Conservation (phyloP, 2,797 vertebrate genomes). For the Emys orbicularis region DNA sequence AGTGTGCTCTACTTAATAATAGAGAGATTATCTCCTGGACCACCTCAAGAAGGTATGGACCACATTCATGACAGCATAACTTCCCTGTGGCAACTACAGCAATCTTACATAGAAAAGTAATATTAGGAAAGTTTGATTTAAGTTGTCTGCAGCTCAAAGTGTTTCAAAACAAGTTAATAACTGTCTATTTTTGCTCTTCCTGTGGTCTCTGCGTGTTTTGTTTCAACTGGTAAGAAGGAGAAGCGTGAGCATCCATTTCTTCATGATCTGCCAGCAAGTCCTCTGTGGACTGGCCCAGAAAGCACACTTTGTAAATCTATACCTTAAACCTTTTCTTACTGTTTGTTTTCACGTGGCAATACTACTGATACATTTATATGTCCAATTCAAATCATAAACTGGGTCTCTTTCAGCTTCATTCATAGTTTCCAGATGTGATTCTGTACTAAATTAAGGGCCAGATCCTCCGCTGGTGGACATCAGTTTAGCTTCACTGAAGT, state of each 20-base stretch:
- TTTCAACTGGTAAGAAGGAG: background rate
- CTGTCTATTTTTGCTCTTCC: background rate
- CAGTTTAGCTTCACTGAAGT: too few species aligned
- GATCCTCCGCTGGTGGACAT: background rate
- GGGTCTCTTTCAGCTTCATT: background rate
- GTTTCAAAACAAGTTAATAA: background rate
- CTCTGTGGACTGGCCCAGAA: background rate
- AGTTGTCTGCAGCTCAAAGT: background rate
- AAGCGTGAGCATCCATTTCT: background rate
- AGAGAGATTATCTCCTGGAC: background rate
- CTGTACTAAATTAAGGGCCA: background rate
- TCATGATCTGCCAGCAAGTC: background rate
- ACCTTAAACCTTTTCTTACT: background rate
- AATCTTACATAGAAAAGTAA: background rate
- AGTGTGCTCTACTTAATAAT: background rate
- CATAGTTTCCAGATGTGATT: background rate
- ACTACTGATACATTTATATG: background rate
- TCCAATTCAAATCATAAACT: background rate
- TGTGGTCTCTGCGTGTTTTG: background rate
- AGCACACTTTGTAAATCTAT: rapidly evolving
- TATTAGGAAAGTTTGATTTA: background rate
- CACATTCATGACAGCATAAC: background rate
- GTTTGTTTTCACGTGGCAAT: background rate
- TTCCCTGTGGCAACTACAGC: background rate
- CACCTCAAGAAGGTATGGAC: background rate